phyloP scores from a whole-genome alignment of 2,113 vertebrate species.

The Paratilapia polleni region DNA sequence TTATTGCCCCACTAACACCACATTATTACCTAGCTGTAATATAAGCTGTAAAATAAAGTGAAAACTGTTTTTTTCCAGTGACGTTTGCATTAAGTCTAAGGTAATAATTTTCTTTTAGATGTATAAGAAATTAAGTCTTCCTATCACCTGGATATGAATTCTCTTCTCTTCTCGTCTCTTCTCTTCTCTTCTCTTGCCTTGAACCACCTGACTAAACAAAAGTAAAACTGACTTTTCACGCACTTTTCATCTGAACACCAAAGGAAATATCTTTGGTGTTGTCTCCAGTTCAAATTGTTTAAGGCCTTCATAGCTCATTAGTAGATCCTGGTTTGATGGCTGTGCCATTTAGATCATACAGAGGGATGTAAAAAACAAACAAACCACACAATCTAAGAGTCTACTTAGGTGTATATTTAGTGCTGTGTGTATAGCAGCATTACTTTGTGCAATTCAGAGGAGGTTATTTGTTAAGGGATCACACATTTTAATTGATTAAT shows the following conservation, averaged over 20 bases:
- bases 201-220: no score
- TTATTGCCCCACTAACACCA: no score
- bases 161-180: background rate
- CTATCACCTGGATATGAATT: background rate
- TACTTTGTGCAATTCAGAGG: background rate
- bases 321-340: constrained; percentile 28
- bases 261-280: background rate
- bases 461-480: background rate
- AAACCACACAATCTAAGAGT: constrained; percentile 11
- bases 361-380: constrained; percentile 5
- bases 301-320: constrained; percentile 43
- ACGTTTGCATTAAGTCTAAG: no score
- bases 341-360: background rate
- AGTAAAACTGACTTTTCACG: no score
- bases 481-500: constrained; percentile 14
- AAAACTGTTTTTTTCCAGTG: no score
- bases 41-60: no score
- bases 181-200: background rate
- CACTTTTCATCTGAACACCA: no score
- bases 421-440: background rate
- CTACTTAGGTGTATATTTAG: background rate
- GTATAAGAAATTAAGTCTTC: background rate
- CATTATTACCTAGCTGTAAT: no score
- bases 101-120: background rate
- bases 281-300: constrained; percentile 42